A percentile compares a stretch with the other conserved stretches of the same genome.
phyloP scores from a whole-genome alignment of 2,113 vertebrate genomes.

The Aepyceros melampus region DNA sequence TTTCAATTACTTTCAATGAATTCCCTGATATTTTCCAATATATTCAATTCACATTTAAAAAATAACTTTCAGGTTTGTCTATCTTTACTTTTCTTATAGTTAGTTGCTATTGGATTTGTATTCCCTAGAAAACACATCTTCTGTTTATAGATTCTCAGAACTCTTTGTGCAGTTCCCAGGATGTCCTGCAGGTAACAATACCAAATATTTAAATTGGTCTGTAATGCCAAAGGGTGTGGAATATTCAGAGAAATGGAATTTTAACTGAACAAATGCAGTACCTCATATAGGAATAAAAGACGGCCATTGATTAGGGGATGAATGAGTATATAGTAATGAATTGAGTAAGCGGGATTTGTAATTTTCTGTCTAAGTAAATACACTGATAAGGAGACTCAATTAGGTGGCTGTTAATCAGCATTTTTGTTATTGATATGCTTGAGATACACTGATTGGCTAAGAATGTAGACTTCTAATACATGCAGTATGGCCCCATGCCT shows the following conservation, averaged over 20 bases:
- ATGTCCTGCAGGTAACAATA: neutral
- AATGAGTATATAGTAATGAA: neutral
- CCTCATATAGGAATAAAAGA: neutral
- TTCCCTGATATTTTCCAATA: neutral
- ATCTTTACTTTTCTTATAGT: neutral
- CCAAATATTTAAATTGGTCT: neutral
- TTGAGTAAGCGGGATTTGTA: neutral
- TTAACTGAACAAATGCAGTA: neutral
- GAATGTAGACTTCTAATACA: neutral
- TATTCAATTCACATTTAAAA: neutral
- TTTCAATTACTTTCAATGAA: neutral
- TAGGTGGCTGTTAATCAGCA: neutral
- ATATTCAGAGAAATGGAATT: neutral
- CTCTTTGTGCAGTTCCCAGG: neutral
- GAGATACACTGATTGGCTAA: slow-evolving; percentile 2
- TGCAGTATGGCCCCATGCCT: neutral
- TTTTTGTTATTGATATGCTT: neutral
- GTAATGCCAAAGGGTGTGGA: neutral
- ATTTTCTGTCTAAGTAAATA: slow-evolving; percentile 44
- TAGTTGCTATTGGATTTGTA: neutral
- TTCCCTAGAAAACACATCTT: neutral
- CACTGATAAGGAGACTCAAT: neutral
- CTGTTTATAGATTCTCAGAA: neutral
- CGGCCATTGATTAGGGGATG: neutral
- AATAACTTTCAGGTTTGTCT: neutral